These are phyloP conservation scores for Chelon auratus DNA, from an alignment of 2,797 vertebrate genomes.

Conservation along the genomic window DNA sequence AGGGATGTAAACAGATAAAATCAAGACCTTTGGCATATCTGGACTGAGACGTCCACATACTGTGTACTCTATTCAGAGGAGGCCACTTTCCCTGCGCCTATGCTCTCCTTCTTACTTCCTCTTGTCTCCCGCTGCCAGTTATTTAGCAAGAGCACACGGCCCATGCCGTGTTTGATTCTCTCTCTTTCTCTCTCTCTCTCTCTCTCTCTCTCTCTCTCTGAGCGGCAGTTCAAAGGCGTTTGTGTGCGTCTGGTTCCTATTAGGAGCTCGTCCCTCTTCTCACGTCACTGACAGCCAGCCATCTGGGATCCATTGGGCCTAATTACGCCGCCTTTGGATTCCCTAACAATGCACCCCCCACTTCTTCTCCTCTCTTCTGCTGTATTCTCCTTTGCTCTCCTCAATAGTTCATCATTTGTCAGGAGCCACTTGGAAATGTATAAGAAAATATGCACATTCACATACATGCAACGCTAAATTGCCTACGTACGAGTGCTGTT, in stretches of 20 bases:
- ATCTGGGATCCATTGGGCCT: slow-evolving; percentile 87
- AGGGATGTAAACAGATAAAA: slow-evolving; percentile 55
- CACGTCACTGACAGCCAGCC: slow-evolving; percentile 87
- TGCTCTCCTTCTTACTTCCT: slow-evolving; percentile 70
- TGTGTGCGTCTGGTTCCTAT: slow-evolving; percentile 83
- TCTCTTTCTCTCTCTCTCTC: slow-evolving; percentile 46
- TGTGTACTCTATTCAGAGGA: slow-evolving; percentile 47
- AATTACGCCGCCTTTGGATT: slow-evolving; percentile 86
- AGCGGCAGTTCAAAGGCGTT: slow-evolving; percentile 83
- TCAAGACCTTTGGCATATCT: slow-evolving; percentile 42
- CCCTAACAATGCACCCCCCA: slow-evolving; percentile 84
- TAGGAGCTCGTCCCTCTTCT: slow-evolving; percentile 86
- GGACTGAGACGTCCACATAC: slow-evolving; percentile 42
- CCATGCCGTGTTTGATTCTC: slow-evolving; percentile 77
- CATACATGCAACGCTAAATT: slow-evolving; percentile 16
- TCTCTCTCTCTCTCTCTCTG: slow-evolving; percentile 59
- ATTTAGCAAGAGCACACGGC: slow-evolving; percentile 76
- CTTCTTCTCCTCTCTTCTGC: slow-evolving; percentile 63
- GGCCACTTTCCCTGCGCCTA: slow-evolving; percentile 65
- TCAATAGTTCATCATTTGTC: slow-evolving; percentile 65
- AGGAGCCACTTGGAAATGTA: slow-evolving; percentile 64
- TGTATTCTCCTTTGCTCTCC: slow-evolving; percentile 45
- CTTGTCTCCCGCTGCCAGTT: slow-evolving; percentile 76
- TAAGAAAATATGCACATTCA: slow-evolving; percentile 45
- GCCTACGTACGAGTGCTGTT: background rate